Conservation (phyloP, 2,888 invertebrate species). For the Parnassius mnemosyne region DNA sequence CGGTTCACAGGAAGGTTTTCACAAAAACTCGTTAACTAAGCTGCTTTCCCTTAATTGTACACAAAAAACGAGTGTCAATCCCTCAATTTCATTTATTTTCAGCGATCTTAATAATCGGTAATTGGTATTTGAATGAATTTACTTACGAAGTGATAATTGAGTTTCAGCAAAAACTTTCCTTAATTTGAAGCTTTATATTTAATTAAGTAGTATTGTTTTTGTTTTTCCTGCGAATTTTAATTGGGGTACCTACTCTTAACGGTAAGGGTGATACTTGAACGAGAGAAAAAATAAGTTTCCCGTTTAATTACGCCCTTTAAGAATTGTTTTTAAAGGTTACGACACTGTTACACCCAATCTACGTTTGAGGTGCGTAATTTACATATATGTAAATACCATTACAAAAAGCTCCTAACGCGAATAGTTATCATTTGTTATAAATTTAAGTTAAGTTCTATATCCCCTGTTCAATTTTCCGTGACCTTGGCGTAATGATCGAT, state of each 20-base stretch:
- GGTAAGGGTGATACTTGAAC: conserved; percentile 36
- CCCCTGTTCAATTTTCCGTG: no score
- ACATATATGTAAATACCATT: no score
- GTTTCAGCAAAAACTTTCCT: conserved; percentile 43
- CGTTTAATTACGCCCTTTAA: conserved; percentile 22
- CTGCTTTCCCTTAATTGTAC: background rate
- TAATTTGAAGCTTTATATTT: conserved; percentile 49
- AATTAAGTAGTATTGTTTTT: conserved; percentile 68
- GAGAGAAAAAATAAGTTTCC: conserved; percentile 21
- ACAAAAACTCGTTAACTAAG: background rate
- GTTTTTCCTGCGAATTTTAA: conserved; percentile 57
- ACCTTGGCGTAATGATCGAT: no score
- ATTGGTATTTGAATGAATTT: conserved; percentile 23
- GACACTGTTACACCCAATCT: conserved; percentile 23
- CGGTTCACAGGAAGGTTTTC: background rate
- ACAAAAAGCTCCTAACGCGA: no score
- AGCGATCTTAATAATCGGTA: conserved; percentile 18
- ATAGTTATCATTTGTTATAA: no score
- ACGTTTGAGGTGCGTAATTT: conserved; percentile 1
- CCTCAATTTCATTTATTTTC: conserved; percentile 9
- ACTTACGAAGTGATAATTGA: conserved; percentile 36
- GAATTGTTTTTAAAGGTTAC: conserved; percentile 30
- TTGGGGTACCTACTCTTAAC: conserved; percentile 55
- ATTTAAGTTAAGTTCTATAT: no score
- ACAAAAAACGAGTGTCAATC: background rate